Percentiles rank a stretch among this genome's conserved stretches.
Evolutionary conservation across 2,113 vertebrate species (phyloP).

Genomic region (Globicephala melas): DNA sequence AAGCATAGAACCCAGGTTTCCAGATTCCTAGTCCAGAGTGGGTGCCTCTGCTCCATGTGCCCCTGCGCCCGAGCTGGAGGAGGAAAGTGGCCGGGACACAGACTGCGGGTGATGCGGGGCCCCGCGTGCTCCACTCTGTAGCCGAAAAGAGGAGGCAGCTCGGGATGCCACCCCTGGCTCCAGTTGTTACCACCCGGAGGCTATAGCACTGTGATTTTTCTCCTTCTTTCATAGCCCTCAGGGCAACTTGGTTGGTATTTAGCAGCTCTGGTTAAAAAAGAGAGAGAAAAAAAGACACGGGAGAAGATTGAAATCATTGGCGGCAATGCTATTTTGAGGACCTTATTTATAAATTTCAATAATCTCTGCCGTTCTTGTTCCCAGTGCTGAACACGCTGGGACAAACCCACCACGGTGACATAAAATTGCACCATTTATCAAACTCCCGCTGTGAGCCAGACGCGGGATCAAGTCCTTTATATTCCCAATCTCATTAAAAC

Average conservation of each 20-base stretch:
- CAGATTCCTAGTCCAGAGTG: too few relatives aligned
- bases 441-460: not conserved
- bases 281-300: not conserved
- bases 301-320: not conserved
- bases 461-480: not conserved
- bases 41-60: fast-evolving
- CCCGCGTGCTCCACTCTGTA: not conserved
- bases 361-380: not conserved
- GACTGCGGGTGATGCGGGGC: not conserved
- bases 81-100: fast-evolving
- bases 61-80: not conserved
- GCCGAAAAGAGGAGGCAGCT: not conserved
- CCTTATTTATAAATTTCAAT: not conserved
- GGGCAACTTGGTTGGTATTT: not conserved
- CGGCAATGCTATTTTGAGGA: not conserved
- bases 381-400: not conserved
- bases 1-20: not conserved
- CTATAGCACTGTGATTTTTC: not conserved
- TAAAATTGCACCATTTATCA: constrained; percentile 39
- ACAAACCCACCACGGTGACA: not conserved
- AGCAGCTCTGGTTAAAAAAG: not conserved
- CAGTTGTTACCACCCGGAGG: not conserved
- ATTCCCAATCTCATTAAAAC: constrained; percentile 35
- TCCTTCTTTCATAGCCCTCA: not conserved
- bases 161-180: not conserved